These are phyloP conservation scores for Nymphalis io DNA, from an alignment of 1,140 invertebrate species.

Conservation along the genomic window DNA sequence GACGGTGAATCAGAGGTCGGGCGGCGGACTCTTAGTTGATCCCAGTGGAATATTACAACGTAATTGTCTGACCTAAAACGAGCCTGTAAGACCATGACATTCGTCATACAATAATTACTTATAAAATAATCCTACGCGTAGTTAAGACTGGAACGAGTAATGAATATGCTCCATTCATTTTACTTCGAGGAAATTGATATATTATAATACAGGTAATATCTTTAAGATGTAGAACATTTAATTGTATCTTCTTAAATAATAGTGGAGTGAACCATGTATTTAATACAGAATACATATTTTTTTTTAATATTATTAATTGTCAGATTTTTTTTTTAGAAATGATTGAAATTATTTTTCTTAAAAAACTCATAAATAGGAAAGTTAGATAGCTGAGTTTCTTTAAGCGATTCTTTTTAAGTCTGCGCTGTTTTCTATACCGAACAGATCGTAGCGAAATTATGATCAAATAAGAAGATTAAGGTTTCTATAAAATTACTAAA, in stretches of 20 bases:
- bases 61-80: constrained; percentile 34
- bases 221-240: background rate
- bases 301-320: no score
- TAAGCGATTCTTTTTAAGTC: no score
- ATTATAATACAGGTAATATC: background rate
- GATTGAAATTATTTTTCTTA: no score
- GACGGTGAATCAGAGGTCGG: constrained; percentile 38
- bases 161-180: constrained; percentile 25
- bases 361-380: no score
- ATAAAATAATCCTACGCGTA: constrained; percentile 26
- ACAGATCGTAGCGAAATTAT: no score
- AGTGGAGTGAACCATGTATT: no score
- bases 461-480: no score
- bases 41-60: constrained; percentile 42
- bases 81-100: constrained; percentile 13
- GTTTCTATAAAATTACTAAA: no score
- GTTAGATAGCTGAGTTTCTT: no score
- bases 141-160: constrained; percentile 16
- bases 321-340: no score
- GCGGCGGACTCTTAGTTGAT: constrained; percentile 1
- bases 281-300: no score
- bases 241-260: background rate
- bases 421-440: no score
- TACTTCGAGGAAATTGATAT: constrained; percentile 20
- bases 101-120: constrained; percentile 31